Evolutionary conservation across 2,888 invertebrate genomes (phyloP).

Genomic region (Drosophila borealis): DNA sequence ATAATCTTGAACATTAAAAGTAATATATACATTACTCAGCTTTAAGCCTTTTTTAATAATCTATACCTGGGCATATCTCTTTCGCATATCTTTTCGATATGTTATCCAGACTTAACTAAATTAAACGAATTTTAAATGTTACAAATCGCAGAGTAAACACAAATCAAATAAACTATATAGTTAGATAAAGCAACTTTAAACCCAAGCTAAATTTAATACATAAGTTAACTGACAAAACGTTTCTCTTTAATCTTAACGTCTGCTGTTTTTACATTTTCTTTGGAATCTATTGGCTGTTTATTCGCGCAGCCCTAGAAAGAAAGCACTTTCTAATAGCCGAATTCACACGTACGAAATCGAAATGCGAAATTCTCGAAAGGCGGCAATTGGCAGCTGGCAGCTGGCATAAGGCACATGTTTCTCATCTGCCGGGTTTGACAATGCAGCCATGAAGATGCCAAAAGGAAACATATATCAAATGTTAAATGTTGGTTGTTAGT

Average conservation of each 20-base stretch:
- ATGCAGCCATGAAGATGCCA: constrained; percentile 9
- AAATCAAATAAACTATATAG: neutral
- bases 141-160: neutral
- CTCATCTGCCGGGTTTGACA: constrained; percentile 27
- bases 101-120: too few species aligned
- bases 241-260: constrained; percentile 2
- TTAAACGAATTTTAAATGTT: neutral
- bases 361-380: constrained; percentile 21
- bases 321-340: constrained; percentile 49
- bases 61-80: too few species aligned
- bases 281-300: neutral
- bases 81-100: too few species aligned
- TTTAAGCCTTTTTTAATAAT: too few species aligned
- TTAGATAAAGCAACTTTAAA: neutral
- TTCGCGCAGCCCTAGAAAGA: constrained; percentile 5
- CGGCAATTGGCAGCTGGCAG: constrained; percentile 1
- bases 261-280: neutral
- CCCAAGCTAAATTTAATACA: neutral
- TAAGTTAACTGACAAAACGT: constrained; percentile 1
- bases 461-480: constrained; percentile 53
- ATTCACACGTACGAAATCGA: constrained; percentile 24
- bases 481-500: constrained; percentile 44
- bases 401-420: constrained; percentile 18
- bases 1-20: too few species aligned
- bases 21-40: too few species aligned